Evolutionary conservation across 2,888 invertebrate genomes (phyloP), one percentile per base, ranked within the genome.

Genomic region (Polyommatus iphigenia): DNA sequence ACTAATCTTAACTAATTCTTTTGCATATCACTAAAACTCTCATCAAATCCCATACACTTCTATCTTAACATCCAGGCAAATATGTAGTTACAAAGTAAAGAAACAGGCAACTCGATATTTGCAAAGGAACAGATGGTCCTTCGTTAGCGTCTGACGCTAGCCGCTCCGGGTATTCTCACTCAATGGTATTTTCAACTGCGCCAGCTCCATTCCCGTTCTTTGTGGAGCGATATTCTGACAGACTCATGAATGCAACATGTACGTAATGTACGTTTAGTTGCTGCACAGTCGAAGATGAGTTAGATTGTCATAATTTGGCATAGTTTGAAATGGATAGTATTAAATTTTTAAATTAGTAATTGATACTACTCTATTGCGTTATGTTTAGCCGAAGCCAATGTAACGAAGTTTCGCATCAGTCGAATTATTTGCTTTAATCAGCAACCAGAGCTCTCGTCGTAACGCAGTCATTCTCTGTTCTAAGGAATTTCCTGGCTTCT

Each of bases 61-160:
- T 54, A 54, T 54, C 54, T 15, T 15, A 67, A 15, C 67, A 18
- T 10, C 18, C 2, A 32, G 13, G 46, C 18, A 71, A 59, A 67
- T 18, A 29, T 24, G 71, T 13, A n/a, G 41, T 76, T 36, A 59
- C 54, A 59, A 57, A 76, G 32, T 32, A 57, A 76, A 59, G 32
- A 76, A 36, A 20, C 32, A n/a, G 10, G 32, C 13, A 32, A 20
- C 76, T 32, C 62, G 41, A 62, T 24, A 62, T 62, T 62, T 62
- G 62, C 62, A 62, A 24, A 62, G 62, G 62, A 62, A 62, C 24
- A 62, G 62, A 62, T 62, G 62, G 62, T 62, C 62, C 62, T 62
- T 62, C 62, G 62, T 62, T 62, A 62, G 62, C 62, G 62, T 62
- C 62, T 24, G 62, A 62, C 62, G 62, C 13, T 24, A 10, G 24